Evolutionary conservation across 2,113 vertebrate genomes (phyloP).

Genomic region (Microcebus ravelobensis): DNA sequence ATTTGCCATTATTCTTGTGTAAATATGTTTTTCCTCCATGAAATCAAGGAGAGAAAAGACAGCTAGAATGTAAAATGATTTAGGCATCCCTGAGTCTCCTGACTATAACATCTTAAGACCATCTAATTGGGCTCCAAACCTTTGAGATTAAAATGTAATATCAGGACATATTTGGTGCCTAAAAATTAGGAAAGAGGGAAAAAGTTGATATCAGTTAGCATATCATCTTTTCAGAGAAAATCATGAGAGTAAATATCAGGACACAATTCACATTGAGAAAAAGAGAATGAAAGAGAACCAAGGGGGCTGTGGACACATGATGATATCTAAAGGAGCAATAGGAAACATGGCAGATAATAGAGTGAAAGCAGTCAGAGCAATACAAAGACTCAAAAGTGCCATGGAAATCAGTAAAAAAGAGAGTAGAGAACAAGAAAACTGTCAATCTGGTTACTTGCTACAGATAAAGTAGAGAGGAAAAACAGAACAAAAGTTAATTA

Average conservation of each 20-base stretch:
- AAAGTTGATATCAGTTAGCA: not conserved
- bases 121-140: not conserved
- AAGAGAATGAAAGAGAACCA: not conserved
- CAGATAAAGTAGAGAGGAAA: not conserved
- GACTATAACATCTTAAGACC: not conserved
- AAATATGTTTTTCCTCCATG: not conserved
- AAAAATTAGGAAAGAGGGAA: not conserved
- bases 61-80: not conserved
- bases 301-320: not conserved
- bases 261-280: not conserved
- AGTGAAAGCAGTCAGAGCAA: not conserved
- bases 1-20: not conserved
- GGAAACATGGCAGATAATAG: not conserved
- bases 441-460: not conserved
- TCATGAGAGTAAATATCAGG: not conserved
- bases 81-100: not conserved
- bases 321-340: not conserved
- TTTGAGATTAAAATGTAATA: not conserved
- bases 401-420: not conserved
- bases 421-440: not conserved
- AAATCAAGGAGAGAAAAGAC: not conserved
- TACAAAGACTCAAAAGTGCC: fast-evolving
- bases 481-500: not conserved
- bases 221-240: not conserved
- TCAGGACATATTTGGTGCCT: not conserved